Percentiles rank a stretch among this genome's conserved stretches.
phyloP scores from a whole-genome alignment of 2,888 invertebrate genomes.

The Gymnoscelis rufifasciata region DNA sequence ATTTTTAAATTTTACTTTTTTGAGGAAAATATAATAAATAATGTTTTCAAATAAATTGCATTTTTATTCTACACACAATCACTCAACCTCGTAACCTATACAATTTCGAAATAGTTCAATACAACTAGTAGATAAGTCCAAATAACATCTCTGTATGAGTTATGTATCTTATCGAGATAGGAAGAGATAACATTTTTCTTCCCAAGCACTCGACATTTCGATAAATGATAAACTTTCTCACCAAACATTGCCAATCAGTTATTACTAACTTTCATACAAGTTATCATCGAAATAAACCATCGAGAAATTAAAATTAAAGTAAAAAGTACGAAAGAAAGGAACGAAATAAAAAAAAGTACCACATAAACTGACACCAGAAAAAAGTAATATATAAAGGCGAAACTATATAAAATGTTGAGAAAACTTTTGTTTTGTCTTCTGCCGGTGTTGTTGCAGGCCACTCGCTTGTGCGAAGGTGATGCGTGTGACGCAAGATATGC shows the following conservation, averaged over 20 bases:
- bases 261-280: background rate
- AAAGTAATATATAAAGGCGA: conserved; percentile 6
- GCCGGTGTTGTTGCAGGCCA: conserved; percentile 39
- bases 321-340: too few species aligned
- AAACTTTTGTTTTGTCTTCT: conserved; percentile 38
- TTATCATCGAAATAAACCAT: background rate
- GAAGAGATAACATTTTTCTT: conserved; percentile 23
- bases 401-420: conserved; percentile 39
- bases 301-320: background rate
- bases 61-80: too few species aligned
- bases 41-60: conserved; percentile 72
- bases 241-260: conserved; percentile 2
- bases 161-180: conserved; percentile 27
- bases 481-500: conserved; percentile 34
- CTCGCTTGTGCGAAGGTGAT: conserved; percentile 38
- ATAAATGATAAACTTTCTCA: conserved; percentile 39
- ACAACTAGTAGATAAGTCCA: too few species aligned
- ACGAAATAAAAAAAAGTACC: too few species aligned
- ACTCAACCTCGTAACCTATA: too few species aligned
- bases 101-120: too few species aligned
- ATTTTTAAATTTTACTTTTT: conserved; percentile 78
- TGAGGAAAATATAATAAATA: conserved; percentile 77
- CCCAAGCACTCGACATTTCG: conserved; percentile 28
- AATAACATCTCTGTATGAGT: too few species aligned
- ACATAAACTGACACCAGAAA: too few species aligned